Base-by-base conservation (phyloP, 2,113 vertebrate species). In the Euleptes europaea region DNA sequence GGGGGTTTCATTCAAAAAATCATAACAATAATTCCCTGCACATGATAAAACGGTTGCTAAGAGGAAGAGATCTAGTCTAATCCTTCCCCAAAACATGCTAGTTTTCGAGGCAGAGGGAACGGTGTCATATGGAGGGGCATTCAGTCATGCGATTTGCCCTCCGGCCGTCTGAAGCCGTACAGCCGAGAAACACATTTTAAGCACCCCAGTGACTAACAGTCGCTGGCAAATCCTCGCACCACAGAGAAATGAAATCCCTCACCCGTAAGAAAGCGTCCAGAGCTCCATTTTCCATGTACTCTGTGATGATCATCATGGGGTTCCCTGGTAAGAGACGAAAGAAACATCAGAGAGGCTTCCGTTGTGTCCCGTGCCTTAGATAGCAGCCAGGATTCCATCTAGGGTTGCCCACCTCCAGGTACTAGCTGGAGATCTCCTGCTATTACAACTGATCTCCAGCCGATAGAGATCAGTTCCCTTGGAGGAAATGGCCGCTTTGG, bases 271-370 rank as follows among this genome's bases (percentile, higher is more conserved):
- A 99, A 19, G 96, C 96, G 85, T 99, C 99, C 90, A 99, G 95
- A 0, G 98, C 98, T 75, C 99, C 99, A 0, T 99, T 98, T 94
- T 99, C 98, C 99, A 99, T 99, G 74, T 98, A 99, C 84, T 99
- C 99, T 0, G 98, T 98, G 96, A 99, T 94, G 92, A 99, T 98
- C 95, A 98, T 98, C 94, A 98, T 98, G 19, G 98, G 98, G 17
- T 97, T 97, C 72, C 92, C 96, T 93, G 89, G 93, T 31, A 86
- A 79, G 90, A 77, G 31, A 26, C 5, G 57, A 9, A 15, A 71
- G 21, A 88, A 21, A 93, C 84, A 66, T 38, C 4, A 78, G 35
- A 17, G 31, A 44, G 40, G 33, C 28, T 44, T 9, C 57, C 57
- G 5, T 1, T 44, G 44, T 44, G 44, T 44, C 44, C 44, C 44